These are phyloP conservation scores for Embidobia sp. DNA, from an alignment of 2,888 invertebrate species.

Conservation along the genomic window DNA sequence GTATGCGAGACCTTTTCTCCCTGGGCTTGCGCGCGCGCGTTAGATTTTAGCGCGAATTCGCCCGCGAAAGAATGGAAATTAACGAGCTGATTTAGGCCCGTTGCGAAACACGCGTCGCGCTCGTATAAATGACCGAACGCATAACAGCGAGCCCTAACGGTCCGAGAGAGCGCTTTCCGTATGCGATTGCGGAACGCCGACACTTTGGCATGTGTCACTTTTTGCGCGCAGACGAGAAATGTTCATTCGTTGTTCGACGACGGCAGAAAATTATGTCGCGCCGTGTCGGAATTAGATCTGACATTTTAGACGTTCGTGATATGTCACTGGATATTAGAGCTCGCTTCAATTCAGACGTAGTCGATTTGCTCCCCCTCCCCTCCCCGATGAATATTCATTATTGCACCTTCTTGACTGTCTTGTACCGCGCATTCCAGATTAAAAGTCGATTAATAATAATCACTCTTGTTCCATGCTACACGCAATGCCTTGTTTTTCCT, in stretches of 20 bases:
- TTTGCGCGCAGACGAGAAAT: slow-evolving; percentile 13
- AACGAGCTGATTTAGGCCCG: slow-evolving; percentile 70
- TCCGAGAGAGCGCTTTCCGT: slow-evolving; percentile 15
- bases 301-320: slow-evolving; percentile 44
- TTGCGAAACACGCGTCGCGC: slow-evolving; percentile 58
- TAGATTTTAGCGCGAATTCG: slow-evolving; percentile 71
- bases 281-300: slow-evolving; percentile 27
- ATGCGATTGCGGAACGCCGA: slow-evolving; percentile 32
- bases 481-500: too few relatives aligned
- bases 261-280: slow-evolving; percentile 18
- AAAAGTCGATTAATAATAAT: too few relatives aligned
- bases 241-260: background rate
- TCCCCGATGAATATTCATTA: too few relatives aligned
- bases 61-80: slow-evolving; percentile 73
- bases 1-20: slow-evolving; percentile 42
- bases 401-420: too few relatives aligned
- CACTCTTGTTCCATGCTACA: too few relatives aligned
- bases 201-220: slow-evolving; percentile 47
- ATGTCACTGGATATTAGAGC: slow-evolving; percentile 10
- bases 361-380: too few relatives aligned
- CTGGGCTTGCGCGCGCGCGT: slow-evolving; percentile 45
- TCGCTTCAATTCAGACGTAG: background rate
- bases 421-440: too few relatives aligned
- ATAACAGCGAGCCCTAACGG: slow-evolving; percentile 25
- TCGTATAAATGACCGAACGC: slow-evolving; percentile 42